Conservation (phyloP, 2,888 invertebrate species). For the Nomada goodeniana region DNA sequence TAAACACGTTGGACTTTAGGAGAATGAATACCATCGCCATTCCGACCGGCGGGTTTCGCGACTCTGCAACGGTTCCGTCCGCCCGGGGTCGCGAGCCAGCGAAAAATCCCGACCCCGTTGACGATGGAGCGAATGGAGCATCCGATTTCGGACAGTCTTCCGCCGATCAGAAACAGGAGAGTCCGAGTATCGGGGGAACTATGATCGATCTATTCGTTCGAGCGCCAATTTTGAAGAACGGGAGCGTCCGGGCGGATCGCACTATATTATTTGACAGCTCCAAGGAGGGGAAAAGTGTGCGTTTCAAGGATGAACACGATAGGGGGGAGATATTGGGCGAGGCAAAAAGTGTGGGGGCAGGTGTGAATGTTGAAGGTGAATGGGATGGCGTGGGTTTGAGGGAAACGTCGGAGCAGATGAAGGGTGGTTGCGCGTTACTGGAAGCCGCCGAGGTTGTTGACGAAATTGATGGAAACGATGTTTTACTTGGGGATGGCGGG, state of each 20-base stretch:
- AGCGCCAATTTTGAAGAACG: conserved; percentile 71
- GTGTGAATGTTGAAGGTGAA: not conserved
- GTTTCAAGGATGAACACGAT: conserved; percentile 74
- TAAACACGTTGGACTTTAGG: conserved; percentile 79
- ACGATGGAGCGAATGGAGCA: not conserved
- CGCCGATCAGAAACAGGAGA: conserved; percentile 51
- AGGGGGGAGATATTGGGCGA: conserved; percentile 4
- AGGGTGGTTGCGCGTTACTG: not conserved
- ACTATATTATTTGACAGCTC: conserved; percentile 16
- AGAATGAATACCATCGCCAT: conserved; percentile 81
- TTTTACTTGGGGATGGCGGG: not conserved
- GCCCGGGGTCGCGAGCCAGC: not conserved
- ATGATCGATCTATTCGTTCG: conserved; percentile 73
- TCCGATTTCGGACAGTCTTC: conserved; percentile 9
- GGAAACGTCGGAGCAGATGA: not conserved
- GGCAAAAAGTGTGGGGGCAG: too few species aligned
- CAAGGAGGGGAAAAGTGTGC: conserved; percentile 75
- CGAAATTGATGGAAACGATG: not conserved
- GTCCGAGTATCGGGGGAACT: conserved; percentile 71
- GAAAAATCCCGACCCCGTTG: not conserved
- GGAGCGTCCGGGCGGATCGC: conserved; percentile 50
- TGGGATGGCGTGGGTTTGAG: not conserved
- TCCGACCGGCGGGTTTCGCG: conserved; percentile 34
- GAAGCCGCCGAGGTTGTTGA: not conserved
- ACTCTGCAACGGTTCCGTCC: not conserved